Conservation (phyloP, 2,797 vertebrate species). For the Hephaestus fuliginosus region DNA sequence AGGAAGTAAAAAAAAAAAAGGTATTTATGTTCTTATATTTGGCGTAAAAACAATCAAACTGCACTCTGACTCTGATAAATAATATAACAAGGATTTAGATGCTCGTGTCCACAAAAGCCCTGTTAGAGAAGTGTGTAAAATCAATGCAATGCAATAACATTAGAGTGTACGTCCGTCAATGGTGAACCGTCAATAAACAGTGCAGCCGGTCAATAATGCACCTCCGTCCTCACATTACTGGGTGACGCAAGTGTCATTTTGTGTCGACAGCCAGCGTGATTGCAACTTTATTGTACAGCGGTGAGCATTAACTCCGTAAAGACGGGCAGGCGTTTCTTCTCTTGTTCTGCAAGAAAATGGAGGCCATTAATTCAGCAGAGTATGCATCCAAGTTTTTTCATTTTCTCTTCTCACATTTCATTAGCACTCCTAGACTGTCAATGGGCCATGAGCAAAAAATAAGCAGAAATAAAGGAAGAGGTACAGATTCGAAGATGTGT, state of each 20-base stretch:
- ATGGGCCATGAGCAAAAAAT: conserved; percentile 39
- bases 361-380: conserved; percentile 66
- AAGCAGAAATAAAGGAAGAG: conserved; percentile 20
- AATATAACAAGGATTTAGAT: conserved; percentile 5
- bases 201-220: conserved; percentile 18
- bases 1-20: background rate
- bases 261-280: conserved; percentile 44
- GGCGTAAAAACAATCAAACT: background rate
- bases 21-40: background rate
- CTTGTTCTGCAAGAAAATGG: conserved; percentile 54
- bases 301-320: conserved; percentile 45
- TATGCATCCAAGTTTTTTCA: conserved; percentile 51
- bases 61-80: background rate
- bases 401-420: conserved; percentile 61
- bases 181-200: background rate
- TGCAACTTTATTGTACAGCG: conserved; percentile 34
- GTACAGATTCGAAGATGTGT: conserved; percentile 24
- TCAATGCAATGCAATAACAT: conserved; percentile 32
- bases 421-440: conserved; percentile 50
- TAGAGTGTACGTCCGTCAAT: background rate
- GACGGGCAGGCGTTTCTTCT: conserved; percentile 33
- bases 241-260: conserved; percentile 49
- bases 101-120: background rate
- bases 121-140: conserved; percentile 24
- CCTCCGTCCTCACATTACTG: conserved; percentile 11